Evolutionary conservation across 2,113 vertebrate genomes (phyloP), one percentile per base, ranked within the genome.

Genomic region (Albula glossodonta): DNA sequence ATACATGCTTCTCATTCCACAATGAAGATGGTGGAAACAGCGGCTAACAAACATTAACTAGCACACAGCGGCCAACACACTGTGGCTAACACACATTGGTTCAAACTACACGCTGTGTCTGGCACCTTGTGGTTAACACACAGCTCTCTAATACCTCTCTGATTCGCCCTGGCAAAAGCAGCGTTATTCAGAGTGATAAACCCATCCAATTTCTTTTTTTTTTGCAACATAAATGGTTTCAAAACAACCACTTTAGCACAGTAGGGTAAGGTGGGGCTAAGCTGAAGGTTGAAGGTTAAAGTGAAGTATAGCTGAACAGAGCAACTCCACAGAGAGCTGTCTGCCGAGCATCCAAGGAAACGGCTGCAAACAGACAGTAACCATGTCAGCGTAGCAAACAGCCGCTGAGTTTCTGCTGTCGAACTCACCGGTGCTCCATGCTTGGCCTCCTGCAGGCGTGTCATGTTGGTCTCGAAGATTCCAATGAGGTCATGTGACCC

Each of bases 401-500:
- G 22, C 0, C 25, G n/a, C 52, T 53, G 25, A 56, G 22, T 25
- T 52, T 11, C 12, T 15, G 17, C 53, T 56, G 17, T 6, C 63
- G 10, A 9, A 93, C 97, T 98, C 90, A 99, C 98, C 89, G 97
- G 98, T 48, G 97, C 96, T 0, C 90, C 90, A 1, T 95, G 96
- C 19, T 96, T 95, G 0, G 97, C 97, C 87, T 97, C 94, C 87
- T 97, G 95, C 78, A 99, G 93, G 53, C 96, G 97, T n/a, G 94
- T 96, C 97, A 99, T 94, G 0, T 96, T 98, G 0, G 98, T 97
- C 87, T 98, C 97, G 91, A 99, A 99, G 87, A 88, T 92, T 74
- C 98, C 98, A 80, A 99, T 99, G 19, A 99, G 94, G 92, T 99
- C 98, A 85, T 99, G 98, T 22, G 98, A 99, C 2, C 98, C 98